These are phyloP conservation scores for Cyphomyrmex costatus DNA, from an alignment of 1,140 invertebrate genomes.

Conservation along the genomic window DNA sequence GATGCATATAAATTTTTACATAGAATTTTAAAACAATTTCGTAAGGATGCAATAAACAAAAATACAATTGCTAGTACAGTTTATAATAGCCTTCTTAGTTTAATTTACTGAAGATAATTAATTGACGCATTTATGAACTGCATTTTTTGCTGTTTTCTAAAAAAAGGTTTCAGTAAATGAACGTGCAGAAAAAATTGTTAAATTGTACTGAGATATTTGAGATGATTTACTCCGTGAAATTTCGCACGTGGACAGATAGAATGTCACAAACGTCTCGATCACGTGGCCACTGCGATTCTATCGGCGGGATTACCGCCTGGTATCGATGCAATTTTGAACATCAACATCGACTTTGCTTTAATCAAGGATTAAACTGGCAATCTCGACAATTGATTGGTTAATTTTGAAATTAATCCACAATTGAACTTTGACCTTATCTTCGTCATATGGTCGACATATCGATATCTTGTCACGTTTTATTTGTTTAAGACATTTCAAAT, in stretches of 20 bases:
- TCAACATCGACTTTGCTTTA: constrained; percentile 41
- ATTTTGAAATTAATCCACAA: constrained; percentile 54
- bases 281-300: constrained; percentile 3
- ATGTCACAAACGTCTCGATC: constrained; percentile 31
- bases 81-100: neutral
- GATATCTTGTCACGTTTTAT: constrained; percentile 21
- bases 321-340: constrained; percentile 22
- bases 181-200: neutral
- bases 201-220: neutral
- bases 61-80: neutral
- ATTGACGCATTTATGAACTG: neutral
- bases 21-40: neutral
- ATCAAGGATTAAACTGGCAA: constrained; percentile 9
- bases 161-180: neutral
- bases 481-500: neutral
- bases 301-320: neutral
- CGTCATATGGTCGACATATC: neutral
- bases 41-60: neutral
- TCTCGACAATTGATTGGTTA: constrained; percentile 30
- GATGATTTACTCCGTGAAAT: neutral
- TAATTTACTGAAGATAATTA: constrained; percentile 1
- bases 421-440: constrained; percentile 42
- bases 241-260: constrained; percentile 32
- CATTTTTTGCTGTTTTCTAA: neutral
- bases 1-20: no score